Base-by-base conservation (phyloP, 1,140 invertebrate genomes). In the Philopotamus ludificatus region DNA sequence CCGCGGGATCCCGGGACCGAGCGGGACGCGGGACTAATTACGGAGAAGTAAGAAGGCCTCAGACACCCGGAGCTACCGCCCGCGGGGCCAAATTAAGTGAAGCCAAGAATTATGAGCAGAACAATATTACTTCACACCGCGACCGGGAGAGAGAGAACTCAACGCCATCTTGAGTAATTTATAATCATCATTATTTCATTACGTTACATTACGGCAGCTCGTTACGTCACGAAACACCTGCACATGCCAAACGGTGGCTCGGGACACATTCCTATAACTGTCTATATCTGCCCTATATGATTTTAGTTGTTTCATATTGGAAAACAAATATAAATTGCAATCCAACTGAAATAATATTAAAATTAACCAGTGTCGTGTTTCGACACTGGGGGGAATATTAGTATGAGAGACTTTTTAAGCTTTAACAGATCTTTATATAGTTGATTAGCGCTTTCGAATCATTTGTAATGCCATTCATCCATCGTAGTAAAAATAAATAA, bases 121-220 rank as follows among this genome's bases (percentile, higher is more conserved):
- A 70, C 67, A 70, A 70, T 70, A 70, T 70, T 70, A 70, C 67
- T 69, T 63, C 62, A 61, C 62, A 64, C 67, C 63, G 67, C 58
- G 59, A 67, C 59, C 62, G 63, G 41, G 49, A 20, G 63, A 58
- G 63, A n/a, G n/a, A 63, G 59, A 49, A 62, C 57, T 62, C 57
- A 57, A 50, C 67, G 62, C 62, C 67, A 51, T 70, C 63, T 49
- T 58, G 15, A 15, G 67, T 70, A 70, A 70, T 70, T 70, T 70
- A 70, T 70, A 70, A 70, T 70, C 67, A 65, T 70, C 67, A 70
- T 70, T 70, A 70, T 70, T 70, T 70, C 67, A 66, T 70, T 70
- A 51, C 63, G 47, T 65, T 51, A 65, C 63, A 65, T 65, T 65
- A 65, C 44, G 50, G 63, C 54, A 51, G 63, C 50, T 63, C 44